Evolutionary conservation across 2,888 invertebrate genomes (phyloP).

Genomic region (Trichopria drosophilae): DNA sequence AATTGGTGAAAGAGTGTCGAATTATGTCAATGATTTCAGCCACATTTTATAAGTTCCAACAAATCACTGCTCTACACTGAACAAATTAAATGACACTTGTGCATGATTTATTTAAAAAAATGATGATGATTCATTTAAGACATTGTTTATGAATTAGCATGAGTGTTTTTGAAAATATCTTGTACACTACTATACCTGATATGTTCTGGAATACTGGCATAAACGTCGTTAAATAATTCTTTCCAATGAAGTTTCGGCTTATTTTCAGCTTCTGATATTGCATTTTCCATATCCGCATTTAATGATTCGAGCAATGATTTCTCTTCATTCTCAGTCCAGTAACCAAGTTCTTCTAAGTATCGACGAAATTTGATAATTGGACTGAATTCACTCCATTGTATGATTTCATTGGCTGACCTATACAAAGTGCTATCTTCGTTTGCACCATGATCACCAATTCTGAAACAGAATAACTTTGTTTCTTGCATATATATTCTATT

Average conservation of each 20-base stretch:
- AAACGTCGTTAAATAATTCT: constrained; percentile 91
- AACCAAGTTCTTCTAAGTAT: constrained; percentile 76
- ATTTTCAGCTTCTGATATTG: constrained; percentile 84
- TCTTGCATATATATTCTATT: too few species aligned
- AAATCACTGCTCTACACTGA: too few species aligned
- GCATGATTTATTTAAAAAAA: too few species aligned
- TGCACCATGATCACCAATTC: constrained; percentile 98
- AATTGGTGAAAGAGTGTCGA: constrained; percentile 28
- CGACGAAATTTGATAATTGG: constrained; percentile 81
- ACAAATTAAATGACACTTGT: too few species aligned
- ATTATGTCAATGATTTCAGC: not conserved
- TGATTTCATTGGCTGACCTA: constrained; percentile 79
- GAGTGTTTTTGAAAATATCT: too few species aligned
- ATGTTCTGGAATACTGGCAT: constrained; percentile 79
- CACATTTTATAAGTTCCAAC: too few species aligned
- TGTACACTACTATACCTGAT: constrained; percentile 64
- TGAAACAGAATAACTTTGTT: too few species aligned
- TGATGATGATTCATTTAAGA: too few species aligned
- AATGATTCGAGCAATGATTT: constrained; percentile 69
- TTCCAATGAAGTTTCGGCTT: constrained; percentile 82
- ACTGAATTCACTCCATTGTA: constrained; percentile 82
- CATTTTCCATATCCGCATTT: constrained; percentile 72
- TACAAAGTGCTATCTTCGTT: constrained; percentile 98
- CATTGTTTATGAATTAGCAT: too few species aligned
- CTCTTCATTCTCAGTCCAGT: constrained; percentile 82